Evolutionary conservation across 2,888 invertebrate genomes (phyloP), one percentile per base, ranked within the genome.

Genomic region (Scelioninae gen. 2): DNA sequence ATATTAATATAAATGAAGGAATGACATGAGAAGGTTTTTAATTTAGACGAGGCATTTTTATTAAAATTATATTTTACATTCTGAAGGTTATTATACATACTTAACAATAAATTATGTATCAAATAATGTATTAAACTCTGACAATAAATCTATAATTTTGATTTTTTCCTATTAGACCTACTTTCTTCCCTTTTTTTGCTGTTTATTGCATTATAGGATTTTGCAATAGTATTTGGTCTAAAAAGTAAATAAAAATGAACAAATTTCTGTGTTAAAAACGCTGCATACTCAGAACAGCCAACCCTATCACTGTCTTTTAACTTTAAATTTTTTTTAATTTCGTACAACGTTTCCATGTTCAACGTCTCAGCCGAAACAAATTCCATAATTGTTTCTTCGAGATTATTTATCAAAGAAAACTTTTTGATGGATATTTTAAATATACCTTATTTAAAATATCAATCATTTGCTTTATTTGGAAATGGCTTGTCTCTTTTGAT

Each of bases 261-360:
- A 46, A 46, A 7, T 46, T 46, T 46, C 11, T 46, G 22, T 5
- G 46, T 46, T 25, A 46, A 46, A 7, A n/a, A 7, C 25, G 13
- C 2, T 10, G 13, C 25, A 25, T 9, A 11, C 3, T 4, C n/a
- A n/a, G 25, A 13, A 25, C 46, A 46, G 4, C 46, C 46, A 25
- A 46, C 25, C 13, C n/a, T n/a, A n/a, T n/a, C n/a, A n/a, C n/a
- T n/a, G n/a, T n/a, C n/a, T n/a, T n/a, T n/a, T n/a, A n/a, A n/a
- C n/a, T n/a, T n/a, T n/a, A n/a, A n/a, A n/a, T n/a, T n/a, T n/a
- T n/a, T n/a, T n/a, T n/a, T n/a, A n/a, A n/a, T n/a, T n/a, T n/a
- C n/a, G n/a, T n/a, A n/a, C n/a, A n/a, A n/a, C n/a, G n/a, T n/a
- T n/a, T n/a, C n/a, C n/a, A n/a, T n/a, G n/a, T n/a, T n/a, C n/a